Evolutionary conservation across 2,888 invertebrate genomes (phyloP).

Genomic region (Eustalomyia histrio): DNA sequence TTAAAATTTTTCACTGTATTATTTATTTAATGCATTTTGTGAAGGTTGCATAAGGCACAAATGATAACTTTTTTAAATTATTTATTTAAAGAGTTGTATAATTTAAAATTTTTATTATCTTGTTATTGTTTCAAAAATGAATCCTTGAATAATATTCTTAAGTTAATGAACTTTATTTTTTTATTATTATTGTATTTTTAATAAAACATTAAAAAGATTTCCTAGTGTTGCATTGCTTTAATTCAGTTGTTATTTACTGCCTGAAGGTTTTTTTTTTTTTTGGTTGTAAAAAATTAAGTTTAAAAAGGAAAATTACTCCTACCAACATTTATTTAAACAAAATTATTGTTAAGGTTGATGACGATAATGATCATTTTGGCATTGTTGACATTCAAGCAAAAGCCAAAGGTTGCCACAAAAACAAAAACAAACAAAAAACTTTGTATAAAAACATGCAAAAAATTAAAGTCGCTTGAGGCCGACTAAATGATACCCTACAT

Average conservation of each 20-base stretch:
- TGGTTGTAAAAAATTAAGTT: not conserved
- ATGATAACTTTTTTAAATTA: no score
- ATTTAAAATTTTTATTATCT: not conserved
- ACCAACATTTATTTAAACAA: slow-evolving; percentile 25
- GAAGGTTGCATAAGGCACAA: no score
- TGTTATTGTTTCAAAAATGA: not conserved
- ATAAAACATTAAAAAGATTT: not conserved
- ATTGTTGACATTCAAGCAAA: slow-evolving; percentile 57
- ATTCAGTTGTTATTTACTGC: not conserved
- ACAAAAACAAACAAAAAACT: slow-evolving; percentile 11
- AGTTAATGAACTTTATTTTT: not conserved
- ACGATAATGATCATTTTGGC: slow-evolving; percentile 52
- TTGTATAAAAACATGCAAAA: not conserved
- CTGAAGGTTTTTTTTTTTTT: slow-evolving; percentile 13
- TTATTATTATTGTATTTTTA: not conserved
- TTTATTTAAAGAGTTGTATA: not conserved
- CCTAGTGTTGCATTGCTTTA: not conserved
- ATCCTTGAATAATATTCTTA: not conserved
- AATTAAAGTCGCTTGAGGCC: no score
- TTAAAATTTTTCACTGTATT: no score
- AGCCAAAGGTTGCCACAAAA: slow-evolving; percentile 54
- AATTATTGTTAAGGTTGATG: slow-evolving; percentile 24
- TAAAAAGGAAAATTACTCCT: not conserved
- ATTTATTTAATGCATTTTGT: no score
- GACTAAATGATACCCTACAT: no score